Evolutionary conservation across 1,140 invertebrate genomes (phyloP), one percentile per base, ranked within the genome.

Genomic region (Pseudomyrmex cubaensis): DNA sequence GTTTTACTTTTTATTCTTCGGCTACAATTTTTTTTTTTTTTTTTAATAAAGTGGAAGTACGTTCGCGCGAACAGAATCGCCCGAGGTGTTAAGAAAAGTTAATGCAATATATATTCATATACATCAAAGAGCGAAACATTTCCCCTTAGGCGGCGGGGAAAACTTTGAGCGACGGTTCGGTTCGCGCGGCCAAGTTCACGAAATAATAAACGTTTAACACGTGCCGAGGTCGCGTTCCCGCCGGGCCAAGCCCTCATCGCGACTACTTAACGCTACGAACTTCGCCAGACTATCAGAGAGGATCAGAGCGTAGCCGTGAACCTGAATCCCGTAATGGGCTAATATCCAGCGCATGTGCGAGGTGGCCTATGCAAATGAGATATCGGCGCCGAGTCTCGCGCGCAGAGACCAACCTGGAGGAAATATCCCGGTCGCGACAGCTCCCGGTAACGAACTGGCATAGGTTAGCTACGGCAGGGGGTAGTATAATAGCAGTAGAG

Each of bases 351-450:
- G 77, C 17, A 73, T 85, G 35, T 35, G 69, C 83, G 74, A 70
- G 56, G 35, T 25, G 0, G 35, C 35, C 57, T 77, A 86, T 85
- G 85, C 54, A 89, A 92, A 91, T 90, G 87, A 90, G 90, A 88
- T 90, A 91, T 90, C 85, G 56, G 22, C 73, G 17, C 20, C 13
- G 76, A 13, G 35, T 25, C n/a, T 17, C 46, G 13, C 7, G 10
- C 25, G 13, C 13, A 20, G 12, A n/a, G 35, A 66, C 25, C 52
- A 44, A 35, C 56, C 12, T 13, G 62, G 56, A 35, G 61, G 69
- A 83, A 80, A 84, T 80, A 80, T 80, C 73, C 66, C 22, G 35
- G 13, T 20, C 35, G 44, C 56, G 50, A 59, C 76, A 83, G 50
- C 87, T 44, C 64, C 78, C 25, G 20, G 52, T 75, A 83, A 78